Evolutionary conservation across 2,888 invertebrate species (phyloP).

Genomic region (Drosophila cracens): DNA sequence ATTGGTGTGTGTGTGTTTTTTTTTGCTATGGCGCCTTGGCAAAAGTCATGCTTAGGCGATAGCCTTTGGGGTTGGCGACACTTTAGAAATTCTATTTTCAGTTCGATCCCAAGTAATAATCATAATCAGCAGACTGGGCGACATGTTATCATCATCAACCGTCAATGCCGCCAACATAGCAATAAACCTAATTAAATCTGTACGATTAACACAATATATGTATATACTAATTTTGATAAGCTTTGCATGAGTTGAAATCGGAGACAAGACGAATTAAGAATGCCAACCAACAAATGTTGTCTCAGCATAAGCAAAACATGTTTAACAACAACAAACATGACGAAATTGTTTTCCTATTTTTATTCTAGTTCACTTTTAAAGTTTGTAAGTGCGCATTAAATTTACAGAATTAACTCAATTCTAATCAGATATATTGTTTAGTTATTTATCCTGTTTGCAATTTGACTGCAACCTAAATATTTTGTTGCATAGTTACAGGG

Average conservation of each 20-base stretch:
- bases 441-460: not conserved
- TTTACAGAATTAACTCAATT: constrained; percentile 26
- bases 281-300: constrained; percentile 12
- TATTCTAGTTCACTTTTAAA: not conserved
- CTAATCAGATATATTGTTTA: not conserved
- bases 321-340: constrained; percentile 22
- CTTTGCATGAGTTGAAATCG: constrained; percentile 23
- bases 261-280: constrained; percentile 7
- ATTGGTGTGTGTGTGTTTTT: not conserved
- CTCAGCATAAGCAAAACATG: constrained; percentile 18
- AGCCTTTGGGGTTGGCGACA: constrained; percentile 72
- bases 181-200: constrained; percentile 78
- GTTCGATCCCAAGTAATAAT: constrained; percentile 44
- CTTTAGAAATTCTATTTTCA: constrained; percentile 62
- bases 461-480: not conserved
- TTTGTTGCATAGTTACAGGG: constrained; percentile 52
- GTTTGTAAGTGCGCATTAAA: constrained; percentile 42
- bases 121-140: constrained; percentile 65
- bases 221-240: constrained; percentile 58
- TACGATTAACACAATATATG: constrained; percentile 32
- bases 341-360: constrained; percentile 27
- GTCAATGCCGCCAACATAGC: constrained; percentile 78
- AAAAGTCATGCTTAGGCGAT: constrained; percentile 65
- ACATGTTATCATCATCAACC: constrained; percentile 72
- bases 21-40: constrained; percentile 22